A percentile compares a stretch with the other conserved stretches of the same genome.
phyloP scores from a whole-genome alignment of 2,888 invertebrate species.

The Epirrhoe alternata region DNA sequence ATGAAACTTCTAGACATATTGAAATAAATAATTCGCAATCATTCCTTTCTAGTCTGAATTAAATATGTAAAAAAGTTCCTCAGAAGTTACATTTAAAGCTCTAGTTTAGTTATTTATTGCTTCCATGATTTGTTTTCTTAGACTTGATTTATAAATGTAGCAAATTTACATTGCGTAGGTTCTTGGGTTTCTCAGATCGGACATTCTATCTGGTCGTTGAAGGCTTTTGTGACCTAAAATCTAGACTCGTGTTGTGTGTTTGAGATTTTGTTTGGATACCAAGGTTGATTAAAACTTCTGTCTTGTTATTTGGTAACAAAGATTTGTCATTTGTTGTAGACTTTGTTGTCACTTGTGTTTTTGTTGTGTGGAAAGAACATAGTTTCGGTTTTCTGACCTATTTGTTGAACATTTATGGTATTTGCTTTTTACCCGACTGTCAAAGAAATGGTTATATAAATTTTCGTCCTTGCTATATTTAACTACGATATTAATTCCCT shows the following conservation, averaged over 20 bases:
- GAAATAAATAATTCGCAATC: neutral
- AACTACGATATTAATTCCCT: too few relatives aligned
- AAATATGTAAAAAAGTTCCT: neutral
- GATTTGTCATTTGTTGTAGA: neutral
- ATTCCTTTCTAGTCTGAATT: neutral
- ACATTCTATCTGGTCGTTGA: constrained; percentile 68
- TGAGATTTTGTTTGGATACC: constrained; percentile 16
- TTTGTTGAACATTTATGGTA: too few relatives aligned
- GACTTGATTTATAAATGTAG: constrained; percentile 46
- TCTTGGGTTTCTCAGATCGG: constrained; percentile 63
- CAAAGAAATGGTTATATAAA: too few relatives aligned
- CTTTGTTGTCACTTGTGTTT: too few relatives aligned
- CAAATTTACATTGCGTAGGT: constrained; percentile 66
- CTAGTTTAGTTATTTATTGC: constrained; percentile 31
- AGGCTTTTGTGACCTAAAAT: constrained; percentile 64
- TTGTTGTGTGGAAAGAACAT: neutral
- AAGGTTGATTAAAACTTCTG: neutral
- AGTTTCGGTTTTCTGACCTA: neutral
- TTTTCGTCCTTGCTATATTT: too few relatives aligned
- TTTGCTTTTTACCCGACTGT: too few relatives aligned
- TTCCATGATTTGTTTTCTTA: constrained; percentile 33
- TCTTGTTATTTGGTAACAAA: neutral
- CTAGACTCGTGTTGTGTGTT: constrained; percentile 43
- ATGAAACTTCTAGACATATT: neutral
- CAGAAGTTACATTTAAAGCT: constrained; percentile 26